Evolutionary conservation across 2,113 vertebrate genomes (phyloP).

Genomic region (Lophochroa leadbeateri): DNA sequence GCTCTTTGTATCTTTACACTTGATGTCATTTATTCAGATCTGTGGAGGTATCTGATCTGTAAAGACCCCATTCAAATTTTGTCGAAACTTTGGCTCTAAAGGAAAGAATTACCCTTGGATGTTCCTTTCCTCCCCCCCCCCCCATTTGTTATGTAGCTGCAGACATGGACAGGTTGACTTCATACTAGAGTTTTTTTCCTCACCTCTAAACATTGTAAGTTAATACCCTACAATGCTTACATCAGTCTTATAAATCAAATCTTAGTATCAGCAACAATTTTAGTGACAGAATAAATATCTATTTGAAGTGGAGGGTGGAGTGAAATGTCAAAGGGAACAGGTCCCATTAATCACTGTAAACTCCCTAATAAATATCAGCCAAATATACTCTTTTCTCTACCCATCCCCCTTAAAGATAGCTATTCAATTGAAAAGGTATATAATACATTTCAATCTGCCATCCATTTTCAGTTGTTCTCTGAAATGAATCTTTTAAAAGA

Average conservation of each 20-base stretch:
- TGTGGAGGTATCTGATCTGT: background rate
- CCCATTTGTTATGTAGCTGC: background rate
- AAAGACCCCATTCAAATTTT: background rate
- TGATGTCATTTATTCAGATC: background rate
- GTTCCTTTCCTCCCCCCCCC: background rate
- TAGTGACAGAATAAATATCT: background rate
- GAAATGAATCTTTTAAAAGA: slow-evolving; percentile 1
- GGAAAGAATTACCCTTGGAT: background rate
- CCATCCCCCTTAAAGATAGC: background rate
- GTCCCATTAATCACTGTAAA: background rate
- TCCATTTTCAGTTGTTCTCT: slow-evolving; percentile 39
- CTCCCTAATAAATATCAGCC: slow-evolving; percentile 16
- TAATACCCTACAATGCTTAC: background rate
- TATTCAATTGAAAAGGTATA: background rate
- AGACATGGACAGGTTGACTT: background rate
- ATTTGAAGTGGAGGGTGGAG: background rate
- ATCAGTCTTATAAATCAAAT: slow-evolving; percentile 5
- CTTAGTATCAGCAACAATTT: background rate
- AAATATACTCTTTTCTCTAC: background rate
- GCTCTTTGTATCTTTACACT: background rate
- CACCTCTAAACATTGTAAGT: background rate
- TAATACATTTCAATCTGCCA: slow-evolving; percentile 14
- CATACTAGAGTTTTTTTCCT: background rate
- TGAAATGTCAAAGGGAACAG: slow-evolving; percentile 13
- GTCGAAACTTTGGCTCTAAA: background rate